Percentiles rank a stretch among this genome's conserved stretches.
These are phyloP conservation scores for Corynorhinus townsendii DNA, from an alignment of 2,113 vertebrate species.

Conservation along the genomic window DNA sequence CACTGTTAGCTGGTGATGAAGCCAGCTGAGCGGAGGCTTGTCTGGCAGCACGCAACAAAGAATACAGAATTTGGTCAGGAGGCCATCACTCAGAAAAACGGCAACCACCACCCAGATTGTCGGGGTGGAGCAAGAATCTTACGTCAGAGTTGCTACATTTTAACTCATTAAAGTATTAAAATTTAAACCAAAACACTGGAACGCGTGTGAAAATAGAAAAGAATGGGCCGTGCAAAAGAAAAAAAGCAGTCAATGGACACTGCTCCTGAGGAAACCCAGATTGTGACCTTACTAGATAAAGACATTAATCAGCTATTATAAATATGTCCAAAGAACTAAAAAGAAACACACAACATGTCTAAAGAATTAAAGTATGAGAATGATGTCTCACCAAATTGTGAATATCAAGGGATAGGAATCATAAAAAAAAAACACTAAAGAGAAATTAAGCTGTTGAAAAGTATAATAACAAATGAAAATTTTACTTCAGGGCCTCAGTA, in stretches of 20 bases:
- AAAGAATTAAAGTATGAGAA: neutral
- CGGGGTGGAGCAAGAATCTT: neutral
- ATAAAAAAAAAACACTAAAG: neutral
- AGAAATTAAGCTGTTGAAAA: neutral
- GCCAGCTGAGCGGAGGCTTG: neutral
- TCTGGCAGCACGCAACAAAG: neutral
- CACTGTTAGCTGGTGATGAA: neutral
- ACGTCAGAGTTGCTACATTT: neutral
- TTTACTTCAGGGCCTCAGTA: neutral
- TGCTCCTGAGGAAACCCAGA: neutral
- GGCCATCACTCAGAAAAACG: neutral
- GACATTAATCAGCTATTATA: neutral
- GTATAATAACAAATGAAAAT: neutral
- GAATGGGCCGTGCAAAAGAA: neutral
- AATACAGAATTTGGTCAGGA: neutral
- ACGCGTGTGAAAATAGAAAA: neutral
- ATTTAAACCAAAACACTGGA: neutral
- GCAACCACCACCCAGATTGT: neutral
- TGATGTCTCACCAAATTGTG: neutral
- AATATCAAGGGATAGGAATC: neutral
- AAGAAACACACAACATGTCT: neutral
- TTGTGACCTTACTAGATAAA: neutral
- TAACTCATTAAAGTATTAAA: neutral
- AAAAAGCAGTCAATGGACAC: neutral
- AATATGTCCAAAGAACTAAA: neutral